Conservation (phyloP, 2,113 vertebrate genomes). For the Hylia prasina region DNA sequence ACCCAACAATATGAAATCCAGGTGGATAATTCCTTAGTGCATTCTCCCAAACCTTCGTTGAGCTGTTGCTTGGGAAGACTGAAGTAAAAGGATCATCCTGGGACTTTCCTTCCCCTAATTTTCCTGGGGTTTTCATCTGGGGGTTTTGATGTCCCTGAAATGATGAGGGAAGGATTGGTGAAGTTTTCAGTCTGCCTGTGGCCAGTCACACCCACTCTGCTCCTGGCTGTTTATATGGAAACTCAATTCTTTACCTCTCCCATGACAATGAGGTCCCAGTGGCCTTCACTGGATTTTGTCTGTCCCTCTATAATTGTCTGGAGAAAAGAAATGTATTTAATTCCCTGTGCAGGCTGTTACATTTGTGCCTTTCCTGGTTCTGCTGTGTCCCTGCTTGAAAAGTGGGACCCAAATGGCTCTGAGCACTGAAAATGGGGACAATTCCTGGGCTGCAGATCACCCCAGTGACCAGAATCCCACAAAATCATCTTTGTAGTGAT, state of each 20-base stretch:
- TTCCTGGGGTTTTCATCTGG: background rate
- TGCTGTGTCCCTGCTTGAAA: background rate
- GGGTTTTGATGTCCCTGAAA: background rate
- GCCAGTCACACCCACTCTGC: background rate
- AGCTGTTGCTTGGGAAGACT: background rate
- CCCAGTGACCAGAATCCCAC: background rate
- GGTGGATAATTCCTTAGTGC: background rate
- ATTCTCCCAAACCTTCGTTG: background rate
- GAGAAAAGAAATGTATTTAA: background rate
- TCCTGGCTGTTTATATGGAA: background rate
- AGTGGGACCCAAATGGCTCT: background rate
- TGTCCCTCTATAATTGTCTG: background rate
- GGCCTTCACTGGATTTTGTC: background rate
- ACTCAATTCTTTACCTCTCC: background rate
- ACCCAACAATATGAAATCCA: background rate
- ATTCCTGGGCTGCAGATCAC: background rate
- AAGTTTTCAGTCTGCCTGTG: background rate
- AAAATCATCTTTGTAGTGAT: background rate
- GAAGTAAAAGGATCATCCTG: background rate
- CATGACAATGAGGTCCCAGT: background rate
- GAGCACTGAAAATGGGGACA: background rate
- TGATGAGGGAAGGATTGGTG: background rate
- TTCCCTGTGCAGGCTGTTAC: background rate
- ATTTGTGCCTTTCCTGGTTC: background rate
- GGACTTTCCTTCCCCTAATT: background rate